These are phyloP conservation scores for Colletes latitarsis DNA, from an alignment of 1,140 invertebrate genomes.

Conservation along the genomic window DNA sequence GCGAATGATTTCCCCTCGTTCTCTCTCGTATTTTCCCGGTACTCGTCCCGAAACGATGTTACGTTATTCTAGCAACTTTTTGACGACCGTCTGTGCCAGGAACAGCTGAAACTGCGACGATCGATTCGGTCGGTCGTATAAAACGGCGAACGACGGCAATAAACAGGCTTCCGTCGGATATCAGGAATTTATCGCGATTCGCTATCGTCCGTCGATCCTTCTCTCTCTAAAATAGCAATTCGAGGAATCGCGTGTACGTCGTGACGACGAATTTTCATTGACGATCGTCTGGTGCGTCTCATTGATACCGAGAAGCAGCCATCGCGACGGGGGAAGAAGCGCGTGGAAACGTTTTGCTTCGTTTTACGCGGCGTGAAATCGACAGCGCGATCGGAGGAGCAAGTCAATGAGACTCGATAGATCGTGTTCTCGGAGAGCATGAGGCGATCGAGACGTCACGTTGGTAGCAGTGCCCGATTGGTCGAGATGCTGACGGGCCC, in stretches of 20 bases:
- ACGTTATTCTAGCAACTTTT: too few relatives aligned
- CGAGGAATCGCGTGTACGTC: not conserved
- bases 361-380: constrained; percentile 4
- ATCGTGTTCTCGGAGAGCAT: constrained; percentile 12
- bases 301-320: not conserved
- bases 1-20: not conserved
- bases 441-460: constrained; percentile 47
- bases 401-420: constrained; percentile 20
- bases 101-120: too few relatives aligned
- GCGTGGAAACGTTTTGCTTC: not conserved
- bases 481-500: constrained; percentile 52
- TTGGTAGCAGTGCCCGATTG: constrained; percentile 39
- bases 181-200: not conserved
- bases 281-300: not conserved
- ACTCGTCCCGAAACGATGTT: not conserved
- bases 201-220: too few relatives aligned
- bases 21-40: not conserved
- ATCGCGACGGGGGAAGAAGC: not conserved
- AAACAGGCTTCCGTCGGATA: not conserved
- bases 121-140: too few relatives aligned
- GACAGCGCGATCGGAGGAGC: constrained; percentile 9
- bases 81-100: too few relatives aligned
- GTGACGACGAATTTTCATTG: not conserved
- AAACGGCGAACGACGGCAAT: too few relatives aligned
- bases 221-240: not conserved